These are phyloP conservation scores for Drosophila arawakana DNA, from an alignment of 1,140 invertebrate species.

Conservation along the genomic window DNA sequence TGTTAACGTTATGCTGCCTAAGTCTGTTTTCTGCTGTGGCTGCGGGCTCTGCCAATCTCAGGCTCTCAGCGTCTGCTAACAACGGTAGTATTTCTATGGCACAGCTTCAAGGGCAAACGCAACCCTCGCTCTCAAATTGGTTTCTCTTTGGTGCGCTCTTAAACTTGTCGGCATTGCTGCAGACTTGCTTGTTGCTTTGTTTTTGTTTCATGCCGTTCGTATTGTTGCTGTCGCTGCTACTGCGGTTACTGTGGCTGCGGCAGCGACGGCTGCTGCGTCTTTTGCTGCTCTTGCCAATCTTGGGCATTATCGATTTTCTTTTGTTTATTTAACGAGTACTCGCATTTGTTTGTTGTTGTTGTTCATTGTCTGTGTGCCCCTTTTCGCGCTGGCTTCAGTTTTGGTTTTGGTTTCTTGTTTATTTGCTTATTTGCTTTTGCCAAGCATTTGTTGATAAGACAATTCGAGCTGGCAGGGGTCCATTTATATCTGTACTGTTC, in stretches of 20 bases:
- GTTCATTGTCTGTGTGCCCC: constrained; percentile 26
- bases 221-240: constrained; percentile 30
- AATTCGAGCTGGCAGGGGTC: constrained; percentile 6
- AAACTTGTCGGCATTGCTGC: background rate
- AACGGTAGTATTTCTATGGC: constrained; percentile 25
- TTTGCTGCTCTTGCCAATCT: constrained; percentile 58
- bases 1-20: constrained; percentile 49
- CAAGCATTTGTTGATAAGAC: constrained; percentile 36
- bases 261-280: constrained; percentile 36
- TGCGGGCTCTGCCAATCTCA: constrained; percentile 27
- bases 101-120: constrained; percentile 42
- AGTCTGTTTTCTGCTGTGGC: background rate
- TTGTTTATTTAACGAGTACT: constrained; percentile 46
- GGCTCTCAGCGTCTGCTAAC: constrained; percentile 35
- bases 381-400: constrained; percentile 22
- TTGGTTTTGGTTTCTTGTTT: constrained; percentile 46
- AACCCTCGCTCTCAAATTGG: constrained; percentile 22
- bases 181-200: constrained; percentile 47
- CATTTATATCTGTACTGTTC: constrained; percentile 22
- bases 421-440: constrained; percentile 54
- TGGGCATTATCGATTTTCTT: constrained; percentile 61
- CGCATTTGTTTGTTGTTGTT: constrained; percentile 44
- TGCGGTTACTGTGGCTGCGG: constrained; percentile 25
- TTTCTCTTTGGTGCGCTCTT: constrained; percentile 27
- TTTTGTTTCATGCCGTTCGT: constrained; percentile 34